Evolutionary conservation across 2,113 vertebrate genomes (phyloP).

Genomic region (zebrafish (Danio rerio)): DNA sequence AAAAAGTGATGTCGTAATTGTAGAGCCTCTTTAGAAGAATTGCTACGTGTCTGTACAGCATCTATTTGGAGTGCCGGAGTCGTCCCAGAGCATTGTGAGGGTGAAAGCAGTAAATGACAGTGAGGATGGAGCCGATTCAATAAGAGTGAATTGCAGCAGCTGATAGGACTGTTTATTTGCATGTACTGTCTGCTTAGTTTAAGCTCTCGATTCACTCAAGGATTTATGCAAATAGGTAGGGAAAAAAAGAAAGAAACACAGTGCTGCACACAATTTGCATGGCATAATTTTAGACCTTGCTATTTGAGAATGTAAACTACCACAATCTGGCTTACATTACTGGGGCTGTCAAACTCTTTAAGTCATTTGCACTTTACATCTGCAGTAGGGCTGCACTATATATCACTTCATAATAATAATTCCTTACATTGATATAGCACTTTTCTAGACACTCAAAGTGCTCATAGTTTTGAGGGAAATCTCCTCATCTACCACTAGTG

Average conservation of each 20-base stretch:
- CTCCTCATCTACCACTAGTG: no score
- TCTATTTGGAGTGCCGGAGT: constrained; percentile 31
- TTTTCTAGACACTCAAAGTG: no score
- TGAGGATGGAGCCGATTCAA: not conserved
- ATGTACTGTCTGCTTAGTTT: not conserved
- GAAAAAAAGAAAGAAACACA: not conserved
- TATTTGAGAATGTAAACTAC: not conserved
- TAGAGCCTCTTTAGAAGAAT: constrained; percentile 79
- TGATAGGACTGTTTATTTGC: not conserved
- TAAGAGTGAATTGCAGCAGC: not conserved
- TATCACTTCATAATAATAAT: no score
- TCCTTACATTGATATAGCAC: no score
- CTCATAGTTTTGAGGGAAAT: no score
- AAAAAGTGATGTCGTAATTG: constrained; percentile 79
- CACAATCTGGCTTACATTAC: constrained; percentile 1
- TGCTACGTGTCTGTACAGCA: constrained; percentile 64
- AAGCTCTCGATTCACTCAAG: not conserved
- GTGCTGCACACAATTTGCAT: not conserved
- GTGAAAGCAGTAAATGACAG: constrained; percentile 37
- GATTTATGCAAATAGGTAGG: not conserved
- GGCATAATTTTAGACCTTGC: not conserved
- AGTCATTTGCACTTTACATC: no score
- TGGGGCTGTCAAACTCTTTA: not conserved
- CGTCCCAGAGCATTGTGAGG: constrained; percentile 23
- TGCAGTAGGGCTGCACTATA: no score